phyloP scores from a whole-genome alignment of 2,888 invertebrate species.

The Pammene aurita region DNA sequence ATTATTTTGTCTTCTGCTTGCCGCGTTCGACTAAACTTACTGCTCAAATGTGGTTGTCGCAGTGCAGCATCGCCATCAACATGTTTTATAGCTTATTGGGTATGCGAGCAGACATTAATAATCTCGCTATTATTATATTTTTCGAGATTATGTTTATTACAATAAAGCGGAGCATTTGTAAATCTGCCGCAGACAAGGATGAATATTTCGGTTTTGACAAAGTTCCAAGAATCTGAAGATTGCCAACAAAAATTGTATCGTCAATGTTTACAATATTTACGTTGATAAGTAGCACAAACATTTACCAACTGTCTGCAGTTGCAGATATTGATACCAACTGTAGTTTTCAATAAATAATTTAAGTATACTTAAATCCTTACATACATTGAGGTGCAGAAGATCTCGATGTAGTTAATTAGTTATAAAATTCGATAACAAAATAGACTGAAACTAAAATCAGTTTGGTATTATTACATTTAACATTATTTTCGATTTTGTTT shows the following conservation, averaged over 20 bases:
- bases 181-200: conserved; percentile 37
- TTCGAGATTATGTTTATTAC: conserved; percentile 17
- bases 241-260: conserved; percentile 36
- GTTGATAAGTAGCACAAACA: conserved; percentile 4
- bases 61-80: conserved; percentile 5
- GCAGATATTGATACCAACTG: not conserved
- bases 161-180: conserved; percentile 35
- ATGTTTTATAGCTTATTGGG: conserved; percentile 11
- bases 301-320: not conserved
- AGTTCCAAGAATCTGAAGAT: conserved; percentile 41
- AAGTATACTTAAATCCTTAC: no score
- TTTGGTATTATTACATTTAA: no score
- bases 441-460: no score
- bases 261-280: conserved; percentile 34
- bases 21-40: not conserved
- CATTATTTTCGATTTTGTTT: no score
- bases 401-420: no score
- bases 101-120: conserved; percentile 15
- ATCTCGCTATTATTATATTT: conserved; percentile 27
- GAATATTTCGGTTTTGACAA: conserved; percentile 42
- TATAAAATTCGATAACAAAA: no score
- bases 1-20: not conserved
- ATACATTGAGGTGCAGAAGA: no score
- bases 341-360: not conserved
- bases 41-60: not conserved